Base-by-base conservation (phyloP, 2,113 vertebrate genomes). In the Tachysurus vachellii region DNA sequence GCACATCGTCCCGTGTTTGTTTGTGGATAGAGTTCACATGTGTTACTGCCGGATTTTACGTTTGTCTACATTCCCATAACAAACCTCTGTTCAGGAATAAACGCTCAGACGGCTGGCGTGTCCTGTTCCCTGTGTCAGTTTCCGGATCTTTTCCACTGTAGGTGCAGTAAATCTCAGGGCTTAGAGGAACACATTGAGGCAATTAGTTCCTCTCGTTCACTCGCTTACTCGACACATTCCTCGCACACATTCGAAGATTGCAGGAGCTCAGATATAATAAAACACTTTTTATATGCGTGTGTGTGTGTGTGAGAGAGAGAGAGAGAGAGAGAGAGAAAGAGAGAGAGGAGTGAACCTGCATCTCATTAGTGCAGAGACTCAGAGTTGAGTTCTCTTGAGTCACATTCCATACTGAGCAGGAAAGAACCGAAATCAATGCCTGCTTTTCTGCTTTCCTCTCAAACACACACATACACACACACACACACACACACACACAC, bases 191-290 rank as follows among this genome's bases (percentile, higher is more conserved):
- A 87, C 80, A 73, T 62, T 87, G 86, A 75, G 86, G 31, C 54
- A 61, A 73, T 87, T 87, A 82, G 80, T 61, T 75, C 17, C 85
- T 79, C 84, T 57, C 85, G 13, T 71, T 87, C 68, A 80, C 85
- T 50, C 57, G 85, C 85, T 86, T 80, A 53, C 86, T 83, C 80
- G 6, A 82, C 86, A 82, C 86, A 87, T 82, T 87, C 80, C 64
- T 50, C 68, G 6, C 61, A 31, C 62, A 54, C 47, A 17, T 14
- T 16, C 23, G 16, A 4, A 59, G 31, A 62, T 42, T 71, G 36
- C 85, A 81, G 79, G 54, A 82, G 79, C 77, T 71, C 50, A n/a
- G 53, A 59, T 71, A 47, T 86, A 57, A 86, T 80, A 31, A 56
- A 86, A 80, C 8, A 56, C 50, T 54, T 54, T 84, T 54, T 84